Conservation (phyloP, 2,888 invertebrate species). For the Stenolophus ochropezus region DNA sequence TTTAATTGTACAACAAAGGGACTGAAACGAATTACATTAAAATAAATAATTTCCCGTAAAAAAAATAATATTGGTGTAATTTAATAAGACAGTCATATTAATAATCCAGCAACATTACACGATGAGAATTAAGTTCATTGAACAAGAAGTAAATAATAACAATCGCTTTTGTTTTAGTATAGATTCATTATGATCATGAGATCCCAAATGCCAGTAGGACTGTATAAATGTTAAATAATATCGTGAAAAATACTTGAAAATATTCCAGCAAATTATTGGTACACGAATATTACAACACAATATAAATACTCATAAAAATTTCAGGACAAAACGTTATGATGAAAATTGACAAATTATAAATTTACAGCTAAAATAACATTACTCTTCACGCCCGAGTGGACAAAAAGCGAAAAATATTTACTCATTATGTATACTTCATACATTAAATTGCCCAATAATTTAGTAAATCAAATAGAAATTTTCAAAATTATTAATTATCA, state of each 20-base stretch:
- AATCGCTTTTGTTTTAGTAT: too few species aligned
- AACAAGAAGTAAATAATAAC: too few species aligned
- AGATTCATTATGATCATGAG: too few species aligned
- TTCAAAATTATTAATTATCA: conserved; percentile 48
- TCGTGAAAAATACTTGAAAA: neutral
- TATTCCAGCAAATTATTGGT: neutral
- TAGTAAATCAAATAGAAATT: conserved; percentile 48
- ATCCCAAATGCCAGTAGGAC: too few species aligned
- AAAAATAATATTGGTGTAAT: too few species aligned
- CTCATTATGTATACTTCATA: conserved; percentile 41
- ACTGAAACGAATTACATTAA: too few species aligned
- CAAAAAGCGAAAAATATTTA: conserved; percentile 56
- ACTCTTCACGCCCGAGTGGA: conserved; percentile 46
- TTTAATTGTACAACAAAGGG: too few species aligned
- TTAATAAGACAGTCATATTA: too few species aligned
- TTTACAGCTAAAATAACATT: conserved; percentile 43
- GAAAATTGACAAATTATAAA: conserved; percentile 44
- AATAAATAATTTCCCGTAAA: too few species aligned
- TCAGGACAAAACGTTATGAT: conserved; percentile 21
- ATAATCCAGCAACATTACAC: too few species aligned
- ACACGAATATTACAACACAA: neutral
- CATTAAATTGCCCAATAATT: conserved; percentile 33
- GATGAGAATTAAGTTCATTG: too few species aligned
- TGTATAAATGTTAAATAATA: too few species aligned
- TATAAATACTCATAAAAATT: conserved; percentile 46